These are phyloP conservation scores for Epizoanthus illoricatus DNA, from an alignment of 92 coral and sea anemone genomes.

Conservation along the genomic window DNA sequence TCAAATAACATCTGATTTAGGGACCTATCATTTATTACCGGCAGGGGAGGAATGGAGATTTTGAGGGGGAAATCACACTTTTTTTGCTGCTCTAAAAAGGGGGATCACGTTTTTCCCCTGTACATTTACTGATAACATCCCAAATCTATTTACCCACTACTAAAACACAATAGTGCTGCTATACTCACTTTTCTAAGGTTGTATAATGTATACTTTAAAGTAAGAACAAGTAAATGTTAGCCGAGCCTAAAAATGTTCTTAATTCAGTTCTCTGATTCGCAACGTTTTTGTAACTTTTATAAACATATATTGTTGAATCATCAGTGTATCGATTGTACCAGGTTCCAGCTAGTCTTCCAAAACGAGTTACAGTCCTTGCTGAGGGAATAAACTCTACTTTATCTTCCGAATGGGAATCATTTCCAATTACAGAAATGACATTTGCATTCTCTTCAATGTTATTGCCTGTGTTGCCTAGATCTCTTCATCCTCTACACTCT, in stretches of 20 bases:
- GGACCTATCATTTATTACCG: no score
- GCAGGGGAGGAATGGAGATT: no score
- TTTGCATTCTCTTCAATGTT: conserved; percentile 1
- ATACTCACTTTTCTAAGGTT: background rate
- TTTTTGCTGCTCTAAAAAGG: background rate
- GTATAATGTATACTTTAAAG: background rate
- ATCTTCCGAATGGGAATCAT: background rate
- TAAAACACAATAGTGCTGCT: background rate
- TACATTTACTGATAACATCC: background rate
- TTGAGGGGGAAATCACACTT: no score
- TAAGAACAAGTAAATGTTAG: background rate
- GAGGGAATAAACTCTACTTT: background rate
- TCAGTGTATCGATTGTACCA: background rate
- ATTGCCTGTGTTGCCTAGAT: background rate
- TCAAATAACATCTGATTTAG: no score
- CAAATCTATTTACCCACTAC: background rate
- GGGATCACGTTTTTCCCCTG: background rate
- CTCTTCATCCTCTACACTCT: no score
- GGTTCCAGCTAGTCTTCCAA: background rate
- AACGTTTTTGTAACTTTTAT: background rate
- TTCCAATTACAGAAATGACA: background rate
- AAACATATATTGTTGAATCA: background rate
- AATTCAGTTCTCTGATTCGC: background rate
- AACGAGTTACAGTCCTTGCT: conserved; percentile 7
- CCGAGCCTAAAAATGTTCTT: background rate